Evolutionary conservation across 1,140 invertebrate species (phyloP).

Genomic region (Tribolium madens): DNA sequence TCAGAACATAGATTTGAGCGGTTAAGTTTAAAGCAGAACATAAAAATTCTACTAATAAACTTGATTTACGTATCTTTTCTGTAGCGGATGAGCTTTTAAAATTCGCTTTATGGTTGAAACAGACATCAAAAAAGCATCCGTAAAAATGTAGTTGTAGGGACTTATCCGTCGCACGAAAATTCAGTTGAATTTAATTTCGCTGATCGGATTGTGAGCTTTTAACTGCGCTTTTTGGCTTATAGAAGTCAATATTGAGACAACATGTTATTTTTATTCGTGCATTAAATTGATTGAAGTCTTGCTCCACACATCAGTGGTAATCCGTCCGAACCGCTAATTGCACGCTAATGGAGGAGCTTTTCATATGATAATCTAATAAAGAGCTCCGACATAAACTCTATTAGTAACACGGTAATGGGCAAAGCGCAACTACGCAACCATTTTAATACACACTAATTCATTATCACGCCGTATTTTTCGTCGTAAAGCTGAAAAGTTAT

Average conservation of each 20-base stretch:
- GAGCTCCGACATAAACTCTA: constrained; percentile 42
- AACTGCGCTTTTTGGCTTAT: constrained; percentile 15
- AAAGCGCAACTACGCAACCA: constrained; percentile 26
- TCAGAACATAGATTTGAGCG: not conserved
- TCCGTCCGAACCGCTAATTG: constrained; percentile 40
- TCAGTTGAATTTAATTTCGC: constrained; percentile 16
- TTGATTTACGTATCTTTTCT: too few relatives aligned
- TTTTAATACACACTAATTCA: constrained; percentile 30
- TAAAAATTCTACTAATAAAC: too few relatives aligned
- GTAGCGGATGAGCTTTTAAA: not conserved
- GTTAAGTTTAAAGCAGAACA: too few relatives aligned
- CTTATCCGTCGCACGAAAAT: constrained; percentile 8
- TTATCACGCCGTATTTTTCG: constrained; percentile 2
- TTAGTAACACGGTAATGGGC: constrained; percentile 44
- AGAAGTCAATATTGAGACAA: constrained; percentile 4
- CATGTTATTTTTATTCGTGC: not conserved
- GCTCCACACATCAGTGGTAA: constrained; percentile 14
- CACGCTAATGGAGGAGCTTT: constrained; percentile 41
- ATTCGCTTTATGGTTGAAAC: constrained; percentile 2
- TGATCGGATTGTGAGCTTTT: constrained; percentile 21
- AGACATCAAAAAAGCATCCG: constrained; percentile 1
- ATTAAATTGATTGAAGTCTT: constrained; percentile 25
- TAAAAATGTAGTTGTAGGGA: constrained; percentile 20
- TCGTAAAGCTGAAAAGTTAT: not conserved
- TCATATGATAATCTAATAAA: constrained; percentile 48